These are phyloP conservation scores for Callopanchax toddi DNA, from an alignment of 2,113 vertebrate genomes.

Conservation along the genomic window DNA sequence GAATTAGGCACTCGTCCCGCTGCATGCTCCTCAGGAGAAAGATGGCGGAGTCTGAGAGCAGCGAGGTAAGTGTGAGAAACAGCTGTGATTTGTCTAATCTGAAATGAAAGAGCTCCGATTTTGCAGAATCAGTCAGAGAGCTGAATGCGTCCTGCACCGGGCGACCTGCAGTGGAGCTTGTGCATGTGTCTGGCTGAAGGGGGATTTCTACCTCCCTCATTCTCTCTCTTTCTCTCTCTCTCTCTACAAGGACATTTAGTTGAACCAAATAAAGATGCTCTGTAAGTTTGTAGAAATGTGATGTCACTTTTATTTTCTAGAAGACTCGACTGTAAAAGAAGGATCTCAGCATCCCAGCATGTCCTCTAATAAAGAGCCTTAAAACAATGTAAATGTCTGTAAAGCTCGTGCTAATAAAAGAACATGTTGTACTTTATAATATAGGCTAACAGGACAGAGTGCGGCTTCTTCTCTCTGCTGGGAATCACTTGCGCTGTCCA, in stretches of 20 bases:
- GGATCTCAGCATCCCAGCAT: neutral
- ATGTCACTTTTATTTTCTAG: neutral
- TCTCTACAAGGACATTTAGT: neutral
- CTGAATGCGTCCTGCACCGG: constrained; percentile 11
- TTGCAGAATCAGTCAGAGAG: neutral
- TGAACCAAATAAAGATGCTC: neutral
- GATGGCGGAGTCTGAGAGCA: constrained; percentile 94
- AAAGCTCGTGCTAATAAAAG: neutral
- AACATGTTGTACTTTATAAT: neutral
- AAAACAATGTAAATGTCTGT: neutral
- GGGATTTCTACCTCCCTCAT: no score
- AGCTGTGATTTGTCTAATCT: constrained; percentile 13
- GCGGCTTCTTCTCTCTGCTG: constrained; percentile 2
- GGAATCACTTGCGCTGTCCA: constrained; percentile 73
- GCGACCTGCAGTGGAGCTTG: constrained; percentile 27
- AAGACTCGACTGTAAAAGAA: neutral
- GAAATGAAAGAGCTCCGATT: neutral
- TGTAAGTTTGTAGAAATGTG: neutral
- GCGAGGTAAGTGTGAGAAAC: constrained; percentile 87
- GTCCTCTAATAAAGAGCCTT: neutral
- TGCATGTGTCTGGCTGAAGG: constrained; percentile 19
- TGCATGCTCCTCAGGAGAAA: constrained; percentile 97
- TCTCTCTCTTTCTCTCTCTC: constrained; percentile 1
- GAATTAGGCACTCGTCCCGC: constrained; percentile 98
- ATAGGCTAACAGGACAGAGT: neutral